Evolutionary conservation across 1,140 invertebrate genomes (phyloP).

Genomic region (Pissodes strobi): DNA sequence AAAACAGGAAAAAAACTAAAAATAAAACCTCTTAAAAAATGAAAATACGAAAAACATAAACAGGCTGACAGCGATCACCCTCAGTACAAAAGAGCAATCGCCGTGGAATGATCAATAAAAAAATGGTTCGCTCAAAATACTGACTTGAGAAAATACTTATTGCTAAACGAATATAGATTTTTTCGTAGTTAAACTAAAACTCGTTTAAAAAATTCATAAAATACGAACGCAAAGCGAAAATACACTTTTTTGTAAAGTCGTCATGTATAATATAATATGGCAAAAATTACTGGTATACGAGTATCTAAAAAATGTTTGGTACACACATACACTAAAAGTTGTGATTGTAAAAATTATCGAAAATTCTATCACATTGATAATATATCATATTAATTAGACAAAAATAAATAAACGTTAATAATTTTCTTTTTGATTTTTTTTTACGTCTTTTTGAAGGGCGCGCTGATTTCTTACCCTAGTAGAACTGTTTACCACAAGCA

Average conservation of each 20-base stretch:
- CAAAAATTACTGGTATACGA: slow-evolving; percentile 56
- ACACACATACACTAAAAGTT: slow-evolving; percentile 54
- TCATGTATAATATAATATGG: slow-evolving; percentile 50
- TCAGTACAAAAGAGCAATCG: background rate
- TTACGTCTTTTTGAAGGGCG: too few species aligned
- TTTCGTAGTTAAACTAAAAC: slow-evolving; percentile 24
- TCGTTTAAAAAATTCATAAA: slow-evolving; percentile 7
- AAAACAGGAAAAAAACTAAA: background rate
- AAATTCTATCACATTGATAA: slow-evolving; percentile 58
- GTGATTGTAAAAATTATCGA: slow-evolving; percentile 58
- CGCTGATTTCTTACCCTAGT: too few species aligned
- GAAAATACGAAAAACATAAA: slow-evolving; percentile 8
- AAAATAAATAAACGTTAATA: slow-evolving; percentile 35
- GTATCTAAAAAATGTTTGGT: slow-evolving; percentile 56
- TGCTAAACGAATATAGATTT: slow-evolving; percentile 32
- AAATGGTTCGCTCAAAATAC: slow-evolving; percentile 32
- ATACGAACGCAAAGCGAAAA: slow-evolving; percentile 25
- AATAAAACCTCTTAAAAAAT: slow-evolving; percentile 1
- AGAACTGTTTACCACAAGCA: too few species aligned
- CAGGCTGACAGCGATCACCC: background rate
- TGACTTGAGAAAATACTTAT: slow-evolving; percentile 37
- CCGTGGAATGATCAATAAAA: slow-evolving; percentile 28
- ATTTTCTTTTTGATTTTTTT: too few species aligned
- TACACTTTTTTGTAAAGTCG: slow-evolving; percentile 31
- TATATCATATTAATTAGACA: slow-evolving; percentile 48